A percentile compares a stretch with the other conserved stretches of the same genome.
phyloP scores from a whole-genome alignment of 2,797 vertebrate genomes.

The Kryptolebias ocellatus region DNA sequence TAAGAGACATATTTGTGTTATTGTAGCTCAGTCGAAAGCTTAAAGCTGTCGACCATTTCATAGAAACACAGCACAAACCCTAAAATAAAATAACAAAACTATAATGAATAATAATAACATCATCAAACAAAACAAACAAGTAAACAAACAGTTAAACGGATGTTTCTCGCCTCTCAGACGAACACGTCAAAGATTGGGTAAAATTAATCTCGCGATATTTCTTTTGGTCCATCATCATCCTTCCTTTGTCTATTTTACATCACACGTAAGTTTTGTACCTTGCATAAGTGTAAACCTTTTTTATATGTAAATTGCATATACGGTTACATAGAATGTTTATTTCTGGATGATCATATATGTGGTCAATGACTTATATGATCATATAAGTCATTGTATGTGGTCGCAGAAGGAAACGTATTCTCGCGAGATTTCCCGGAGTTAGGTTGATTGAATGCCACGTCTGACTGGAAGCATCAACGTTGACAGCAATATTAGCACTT shows the following conservation, averaged over 20 bases:
- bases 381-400: too few species aligned
- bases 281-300: neutral
- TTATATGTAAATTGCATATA: neutral
- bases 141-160: too few species aligned
- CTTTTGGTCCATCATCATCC: neutral
- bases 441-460: slow-evolving; percentile 76
- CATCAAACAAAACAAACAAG: too few species aligned
- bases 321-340: neutral
- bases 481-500: slow-evolving; percentile 13
- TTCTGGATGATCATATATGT: neutral
- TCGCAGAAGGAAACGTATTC: slow-evolving; percentile 4
- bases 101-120: too few species aligned
- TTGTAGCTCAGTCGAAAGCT: too few species aligned
- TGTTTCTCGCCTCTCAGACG: neutral
- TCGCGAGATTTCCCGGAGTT: slow-evolving; percentile 65
- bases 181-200: neutral
- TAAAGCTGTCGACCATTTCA: too few species aligned
- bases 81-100: too few species aligned
- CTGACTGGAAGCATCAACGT: slow-evolving; percentile 40
- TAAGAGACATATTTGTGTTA: too few species aligned
- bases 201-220: slow-evolving; percentile 16
- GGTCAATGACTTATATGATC: neutral
- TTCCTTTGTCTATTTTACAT: neutral
- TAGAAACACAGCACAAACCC: too few species aligned
- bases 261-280: too few species aligned